A percentile compares a stretch with the other conserved stretches of the same genome.
phyloP scores from a whole-genome alignment of 2,888 invertebrate species.

The Hirtodrosophila duncani region DNA sequence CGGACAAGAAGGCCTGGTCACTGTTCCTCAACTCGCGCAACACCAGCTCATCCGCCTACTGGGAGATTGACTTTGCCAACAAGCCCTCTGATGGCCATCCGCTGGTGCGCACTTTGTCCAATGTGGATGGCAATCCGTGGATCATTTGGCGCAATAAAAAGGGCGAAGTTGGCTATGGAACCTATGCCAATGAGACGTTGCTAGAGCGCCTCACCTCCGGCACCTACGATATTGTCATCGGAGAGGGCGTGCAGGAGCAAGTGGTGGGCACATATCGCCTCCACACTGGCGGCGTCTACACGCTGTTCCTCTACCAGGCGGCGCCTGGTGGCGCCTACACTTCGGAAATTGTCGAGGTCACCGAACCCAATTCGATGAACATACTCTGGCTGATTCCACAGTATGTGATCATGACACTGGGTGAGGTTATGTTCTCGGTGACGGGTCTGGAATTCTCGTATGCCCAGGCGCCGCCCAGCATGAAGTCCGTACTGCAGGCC shows the following conservation, averaged over 20 bases:
- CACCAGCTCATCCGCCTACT: conserved; percentile 3
- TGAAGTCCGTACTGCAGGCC: conserved; percentile 97
- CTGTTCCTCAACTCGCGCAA: conserved; percentile 58
- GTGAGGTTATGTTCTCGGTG: conserved; percentile 97
- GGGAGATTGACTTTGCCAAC: conserved; percentile 58
- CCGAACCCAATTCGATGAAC: conserved; percentile 85
- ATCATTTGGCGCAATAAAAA: conserved; percentile 58
- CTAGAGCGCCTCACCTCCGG: conserved; percentile 50
- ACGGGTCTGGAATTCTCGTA: conserved; percentile 98
- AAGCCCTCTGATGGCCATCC: conserved; percentile 74
- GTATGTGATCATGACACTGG: conserved; percentile 93
- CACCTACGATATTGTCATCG: conserved; percentile 54
- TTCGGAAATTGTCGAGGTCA: conserved; percentile 42
- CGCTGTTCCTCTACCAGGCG: conserved; percentile 59
- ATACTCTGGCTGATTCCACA: conserved; percentile 92
- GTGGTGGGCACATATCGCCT: conserved; percentile 25
- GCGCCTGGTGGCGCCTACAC: conserved; percentile 3
- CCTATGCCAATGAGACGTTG: conserved; percentile 39
- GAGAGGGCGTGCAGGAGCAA: conserved; percentile 13
- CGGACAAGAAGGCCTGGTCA: conserved; percentile 57
- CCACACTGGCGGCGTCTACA: conserved; percentile 77
- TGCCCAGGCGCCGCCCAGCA: conserved; percentile 92
- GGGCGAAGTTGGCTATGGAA: conserved; percentile 32
- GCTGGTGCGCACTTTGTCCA: conserved; percentile 63
- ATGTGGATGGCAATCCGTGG: conserved; percentile 33